Base-by-base conservation (phyloP, 2,888 invertebrate species). In the Platynereis dumerilii region DNA sequence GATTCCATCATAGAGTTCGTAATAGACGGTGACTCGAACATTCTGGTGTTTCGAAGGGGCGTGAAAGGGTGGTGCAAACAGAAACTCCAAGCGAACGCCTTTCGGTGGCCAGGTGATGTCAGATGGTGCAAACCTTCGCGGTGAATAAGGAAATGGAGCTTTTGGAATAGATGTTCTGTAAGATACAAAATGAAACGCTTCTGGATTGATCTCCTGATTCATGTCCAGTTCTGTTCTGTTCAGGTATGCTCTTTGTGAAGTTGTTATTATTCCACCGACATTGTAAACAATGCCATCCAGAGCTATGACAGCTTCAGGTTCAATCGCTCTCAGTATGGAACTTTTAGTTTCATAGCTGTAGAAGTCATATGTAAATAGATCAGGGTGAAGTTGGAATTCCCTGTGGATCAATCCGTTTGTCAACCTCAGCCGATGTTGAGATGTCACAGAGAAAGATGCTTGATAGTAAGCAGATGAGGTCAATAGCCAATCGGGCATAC, bases 1-100 rank as follows among this genome's bases (percentile, higher is more conserved):
- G 28, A 72, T 58, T 3, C 72, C 72, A 58, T 66, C 70, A 54
- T 72, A 72, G 52, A 72, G 64, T 42, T 72, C 72, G 59, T 72
- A 72, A 29, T 69, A 67, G 3, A 72, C 64, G 22, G 57, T 64
- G 2, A 72, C 68, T 12, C 27, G 56, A 12, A 72, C 60, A 22
- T 22, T 29, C 39, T 66, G 57, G 61, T 72, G 71, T 27, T 42
- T 29, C 7, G 26, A 17, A 12, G 70, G 71, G 27, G 71, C 71
- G 15, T 29, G 54, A 29, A 27, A 44, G 17, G 72, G 70, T 20
- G 67, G 61, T 20, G 29, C 2, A 44, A 65, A 65, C 15, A 28
- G 1, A 2, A 57, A 34, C 28, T 60, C 65, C 3, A 65, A 26
- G 2, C 57, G 27, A 12, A 71, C 42, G 17, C 71, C 71, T 61